A percentile compares a stretch with the other conserved stretches of the same genome.
These are phyloP conservation scores for Gavialis gangeticus DNA, from an alignment of 2,113 vertebrate genomes.

Conservation along the genomic window DNA sequence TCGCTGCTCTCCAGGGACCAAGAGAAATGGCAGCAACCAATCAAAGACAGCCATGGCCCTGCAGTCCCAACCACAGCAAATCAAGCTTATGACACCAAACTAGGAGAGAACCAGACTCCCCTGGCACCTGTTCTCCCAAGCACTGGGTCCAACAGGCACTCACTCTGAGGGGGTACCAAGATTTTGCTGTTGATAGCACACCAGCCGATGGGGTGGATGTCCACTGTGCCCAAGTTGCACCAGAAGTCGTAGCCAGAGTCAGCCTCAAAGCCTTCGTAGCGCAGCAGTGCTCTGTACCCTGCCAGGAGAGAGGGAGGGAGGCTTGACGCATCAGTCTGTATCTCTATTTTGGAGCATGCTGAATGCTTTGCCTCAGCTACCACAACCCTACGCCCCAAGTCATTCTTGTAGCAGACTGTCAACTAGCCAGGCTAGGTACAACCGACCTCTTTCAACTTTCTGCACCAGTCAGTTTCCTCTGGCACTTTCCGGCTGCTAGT, in stretches of 20 bases:
- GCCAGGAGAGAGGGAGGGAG: background rate
- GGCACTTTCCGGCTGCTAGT: background rate
- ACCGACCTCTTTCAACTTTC: background rate
- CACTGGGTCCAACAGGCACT: conserved; percentile 42
- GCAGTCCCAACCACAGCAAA: background rate
- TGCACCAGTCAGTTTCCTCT: background rate
- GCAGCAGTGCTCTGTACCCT: conserved; percentile 93
- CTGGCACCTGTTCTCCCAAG: background rate
- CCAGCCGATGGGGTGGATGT: conserved; percentile 96
- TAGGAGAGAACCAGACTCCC: background rate
- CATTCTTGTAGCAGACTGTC: background rate
- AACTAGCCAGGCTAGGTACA: background rate
- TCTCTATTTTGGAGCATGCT: background rate
- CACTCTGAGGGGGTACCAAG: conserved; percentile 93
- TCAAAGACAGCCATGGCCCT: background rate
- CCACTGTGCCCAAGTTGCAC: conserved; percentile 92
- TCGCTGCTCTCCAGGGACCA: background rate
- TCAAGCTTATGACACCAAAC: background rate
- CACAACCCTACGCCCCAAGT: background rate
- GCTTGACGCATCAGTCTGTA: background rate
- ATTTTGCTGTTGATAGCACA: conserved; percentile 95
- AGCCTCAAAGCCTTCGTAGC: conserved; percentile 93
- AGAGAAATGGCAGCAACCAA: background rate
- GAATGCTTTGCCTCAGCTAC: background rate
- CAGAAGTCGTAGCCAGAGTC: conserved; percentile 91